Percentiles rank a stretch among this genome's conserved stretches.
Evolutionary conservation across 2,113 vertebrate species (phyloP).

Genomic region (Phalacrocorax carbo): DNA sequence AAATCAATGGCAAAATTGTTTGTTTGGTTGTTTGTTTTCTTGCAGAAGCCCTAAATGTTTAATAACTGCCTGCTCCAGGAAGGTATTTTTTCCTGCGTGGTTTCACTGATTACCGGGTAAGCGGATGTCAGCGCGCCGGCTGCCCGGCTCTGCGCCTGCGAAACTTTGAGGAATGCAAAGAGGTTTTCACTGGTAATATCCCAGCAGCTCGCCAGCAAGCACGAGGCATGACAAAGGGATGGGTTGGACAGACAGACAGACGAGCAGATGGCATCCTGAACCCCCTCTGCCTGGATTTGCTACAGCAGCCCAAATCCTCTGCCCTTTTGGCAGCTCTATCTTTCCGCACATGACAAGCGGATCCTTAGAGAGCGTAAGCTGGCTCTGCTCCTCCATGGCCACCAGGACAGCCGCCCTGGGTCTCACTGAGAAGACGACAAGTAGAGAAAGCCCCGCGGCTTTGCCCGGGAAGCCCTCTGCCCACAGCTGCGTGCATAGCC

Average conservation of each 20-base stretch:
- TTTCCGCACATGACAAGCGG: not conserved
- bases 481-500: not conserved
- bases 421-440: not conserved
- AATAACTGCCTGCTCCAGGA: not conserved
- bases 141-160: fast-evolving
- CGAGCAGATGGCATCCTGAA: not conserved
- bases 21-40: not conserved
- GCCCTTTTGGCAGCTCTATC: not conserved
- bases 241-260: not conserved
- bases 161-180: not conserved
- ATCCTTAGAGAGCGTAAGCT: not conserved
- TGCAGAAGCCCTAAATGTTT: not conserved
- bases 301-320: not conserved
- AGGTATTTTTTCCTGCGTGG: not conserved
- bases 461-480: not conserved
- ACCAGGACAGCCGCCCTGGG: not conserved
- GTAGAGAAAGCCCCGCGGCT: fast-evolving
- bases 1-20: not conserved
- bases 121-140: not conserved
- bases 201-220: not conserved
- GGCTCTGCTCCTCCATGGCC: not conserved
- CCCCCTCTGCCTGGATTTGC: not conserved
- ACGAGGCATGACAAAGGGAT: fast-evolving
- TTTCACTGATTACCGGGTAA: fast-evolving
- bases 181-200: not conserved